Evolutionary conservation across 1,140 invertebrate species (phyloP).

Genomic region (Wasmannia auropunctata): DNA sequence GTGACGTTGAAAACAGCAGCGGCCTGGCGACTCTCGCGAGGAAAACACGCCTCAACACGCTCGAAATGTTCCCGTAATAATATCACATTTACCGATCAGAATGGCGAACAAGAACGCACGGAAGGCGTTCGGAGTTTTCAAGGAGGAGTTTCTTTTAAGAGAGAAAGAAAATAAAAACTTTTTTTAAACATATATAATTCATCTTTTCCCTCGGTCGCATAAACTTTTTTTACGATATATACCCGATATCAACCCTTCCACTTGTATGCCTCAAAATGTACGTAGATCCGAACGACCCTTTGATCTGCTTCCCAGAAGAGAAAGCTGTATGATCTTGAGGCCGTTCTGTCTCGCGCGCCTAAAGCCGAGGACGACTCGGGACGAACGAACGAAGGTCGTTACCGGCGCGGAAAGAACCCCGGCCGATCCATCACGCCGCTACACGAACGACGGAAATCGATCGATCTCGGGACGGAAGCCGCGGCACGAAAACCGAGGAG

Average conservation of each 20-base stretch:
- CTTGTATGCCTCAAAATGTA: conserved; percentile 15
- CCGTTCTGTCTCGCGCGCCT: conserved; percentile 22
- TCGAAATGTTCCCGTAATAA: conserved; percentile 36
- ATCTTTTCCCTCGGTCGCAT: not conserved
- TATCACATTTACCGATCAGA: conserved; percentile 17
- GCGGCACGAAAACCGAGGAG: conserved; percentile 67
- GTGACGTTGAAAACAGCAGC: conserved; percentile 22
- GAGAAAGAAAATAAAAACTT: not conserved
- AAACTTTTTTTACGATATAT: not conserved
- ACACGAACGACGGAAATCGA: conserved; percentile 78
- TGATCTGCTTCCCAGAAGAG: not conserved
- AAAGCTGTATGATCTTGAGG: conserved; percentile 30
- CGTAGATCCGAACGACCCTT: not conserved
- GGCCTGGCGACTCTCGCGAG: not conserved
- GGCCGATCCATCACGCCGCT: conserved; percentile 74
- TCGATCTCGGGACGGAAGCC: conserved; percentile 76
- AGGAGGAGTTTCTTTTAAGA: not conserved
- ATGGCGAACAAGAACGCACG: not conserved
- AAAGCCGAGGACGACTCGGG: conserved; percentile 31
- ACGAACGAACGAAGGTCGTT: conserved; percentile 64
- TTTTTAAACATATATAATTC: not conserved
- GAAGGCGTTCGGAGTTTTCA: not conserved
- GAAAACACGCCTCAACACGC: conserved; percentile 1
- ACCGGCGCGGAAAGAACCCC: conserved; percentile 69
- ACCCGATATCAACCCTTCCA: not conserved